Evolutionary conservation across 2,797 vertebrate genomes (phyloP).

Genomic region (Xenopus petersii): DNA sequence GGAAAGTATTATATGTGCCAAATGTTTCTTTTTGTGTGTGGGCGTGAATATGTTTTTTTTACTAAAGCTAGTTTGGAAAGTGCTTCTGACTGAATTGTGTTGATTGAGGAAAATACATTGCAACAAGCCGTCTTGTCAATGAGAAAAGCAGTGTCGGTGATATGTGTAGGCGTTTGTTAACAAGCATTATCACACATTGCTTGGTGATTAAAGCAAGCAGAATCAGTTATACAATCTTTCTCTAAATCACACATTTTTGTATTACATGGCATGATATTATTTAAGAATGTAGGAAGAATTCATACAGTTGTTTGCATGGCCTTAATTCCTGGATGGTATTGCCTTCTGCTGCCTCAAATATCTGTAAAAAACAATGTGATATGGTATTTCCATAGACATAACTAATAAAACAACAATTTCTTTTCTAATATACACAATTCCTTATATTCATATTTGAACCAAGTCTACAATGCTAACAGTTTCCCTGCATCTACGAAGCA

Average conservation of each 20-base stretch:
- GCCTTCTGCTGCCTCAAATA: not conserved
- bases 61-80: not conserved
- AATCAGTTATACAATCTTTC: not conserved
- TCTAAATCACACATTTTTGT: not conserved
- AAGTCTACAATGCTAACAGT: too few species aligned
- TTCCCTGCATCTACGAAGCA: too few species aligned
- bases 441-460: too few species aligned
- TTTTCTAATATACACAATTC: too few species aligned
- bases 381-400: too few species aligned
- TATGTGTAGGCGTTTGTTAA: not conserved
- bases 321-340: not conserved
- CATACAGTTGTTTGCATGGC: not conserved
- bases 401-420: too few species aligned
- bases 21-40: constrained; percentile 19
- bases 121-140: not conserved
- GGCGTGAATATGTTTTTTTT: constrained; percentile 14
- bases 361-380: not conserved
- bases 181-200: too few species aligned
- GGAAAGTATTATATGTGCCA: constrained; percentile 24
- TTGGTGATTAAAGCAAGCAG: too few species aligned
- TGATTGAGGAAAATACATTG: not conserved
- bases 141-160: not conserved
- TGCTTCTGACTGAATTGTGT: constrained; percentile 8
- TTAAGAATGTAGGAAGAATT: not conserved
- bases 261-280: constrained; percentile 1